Evolutionary conservation across 2,113 vertebrate species (phyloP), one percentile per base, ranked within the genome.

Genomic region (Geococcyx californianus): DNA sequence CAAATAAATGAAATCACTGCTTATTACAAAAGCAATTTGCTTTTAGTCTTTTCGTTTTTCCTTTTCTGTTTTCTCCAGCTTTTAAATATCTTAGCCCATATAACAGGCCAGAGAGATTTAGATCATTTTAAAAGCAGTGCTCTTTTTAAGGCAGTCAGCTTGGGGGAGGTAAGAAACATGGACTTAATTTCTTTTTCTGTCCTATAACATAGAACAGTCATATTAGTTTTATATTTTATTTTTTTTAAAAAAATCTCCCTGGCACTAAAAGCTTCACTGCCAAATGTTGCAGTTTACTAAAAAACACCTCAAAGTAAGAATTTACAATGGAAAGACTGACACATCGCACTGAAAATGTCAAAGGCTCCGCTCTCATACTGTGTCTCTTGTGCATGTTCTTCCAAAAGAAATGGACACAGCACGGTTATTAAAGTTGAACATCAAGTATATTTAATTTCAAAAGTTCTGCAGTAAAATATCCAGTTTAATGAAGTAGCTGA

Each of bases 251-350:
- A 31, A n/a, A n/a, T 68, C 38, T 60, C 11, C 24, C 4, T 2
- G 2, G 44, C 1, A 6, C 36, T 64, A 69, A 54, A 80, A 56
- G 8, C 26, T 84, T 82, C 44, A 62, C 62, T 91, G 67, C 58
- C 78, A 97, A 73, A 87, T 45, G 33, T 62, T 79, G 56, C 6
- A 58, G 9, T 56, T 28, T 19, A 55, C 40, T 75, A 34, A 62
- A 87, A 89, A 40, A 1, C 42, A 76, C 38, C 34, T 87, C 64
- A 51, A 58, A 89, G 33, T 56, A 80, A 62, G 25, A 58, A 73
- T 58, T 84, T 80, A 38, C 49, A 91, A 80, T 10, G 84, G 89
- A 95, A 95, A 89, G n/a, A 44, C 25, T 82, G 77, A 93, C 44
- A 36, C 4, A 24, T 11, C 8, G 47, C 25, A 45, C 28, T 11